A percentile compares a stretch with the other conserved stretches of the same genome.
Conservation (phyloP, 2,797 vertebrate species). For the Pelodytes ibericus region DNA sequence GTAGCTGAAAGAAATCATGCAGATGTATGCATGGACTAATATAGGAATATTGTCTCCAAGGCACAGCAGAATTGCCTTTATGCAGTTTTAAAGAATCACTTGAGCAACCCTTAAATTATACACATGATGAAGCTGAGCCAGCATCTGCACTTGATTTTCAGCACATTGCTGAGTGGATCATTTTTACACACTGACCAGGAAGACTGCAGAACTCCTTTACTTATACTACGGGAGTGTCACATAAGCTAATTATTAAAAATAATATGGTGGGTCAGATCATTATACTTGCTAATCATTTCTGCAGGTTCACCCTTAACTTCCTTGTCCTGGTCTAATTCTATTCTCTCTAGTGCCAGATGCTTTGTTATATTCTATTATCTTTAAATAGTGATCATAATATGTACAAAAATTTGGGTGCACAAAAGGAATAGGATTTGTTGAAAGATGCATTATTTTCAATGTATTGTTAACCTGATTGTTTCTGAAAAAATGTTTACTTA, state of each 20-base stretch:
- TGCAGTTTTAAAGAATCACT: slow-evolving; percentile 77
- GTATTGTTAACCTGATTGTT: too few species aligned
- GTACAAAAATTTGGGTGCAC: too few species aligned
- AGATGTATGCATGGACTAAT: slow-evolving; percentile 75
- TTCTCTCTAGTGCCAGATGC: slow-evolving; percentile 46
- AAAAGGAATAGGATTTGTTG: too few species aligned
- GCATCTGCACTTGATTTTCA: slow-evolving; percentile 62
- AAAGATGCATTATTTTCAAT: too few species aligned
- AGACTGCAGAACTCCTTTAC: slow-evolving; percentile 60
- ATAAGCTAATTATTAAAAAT: slow-evolving; percentile 80
- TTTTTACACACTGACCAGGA: slow-evolving; percentile 61
- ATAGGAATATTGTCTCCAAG: slow-evolving; percentile 70
- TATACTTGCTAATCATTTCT: slow-evolving; percentile 78
- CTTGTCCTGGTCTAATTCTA: slow-evolving; percentile 57
- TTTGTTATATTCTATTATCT: slow-evolving; percentile 29
- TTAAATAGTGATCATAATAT: slow-evolving; percentile 61
- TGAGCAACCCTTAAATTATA: slow-evolving; percentile 73
- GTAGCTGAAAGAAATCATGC: slow-evolving; percentile 78
- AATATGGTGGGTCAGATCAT: slow-evolving; percentile 76
- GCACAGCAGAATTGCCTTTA: slow-evolving; percentile 73
- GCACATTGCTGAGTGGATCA: slow-evolving; percentile 61
- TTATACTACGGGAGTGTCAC: slow-evolving; percentile 72
- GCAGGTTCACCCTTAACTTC: slow-evolving; percentile 67
- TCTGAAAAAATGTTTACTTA: too few species aligned
- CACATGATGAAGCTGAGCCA: slow-evolving; percentile 73